phyloP scores from a whole-genome alignment of 64 coral and sea anemone species.

The Stichodactyla helianthus region DNA sequence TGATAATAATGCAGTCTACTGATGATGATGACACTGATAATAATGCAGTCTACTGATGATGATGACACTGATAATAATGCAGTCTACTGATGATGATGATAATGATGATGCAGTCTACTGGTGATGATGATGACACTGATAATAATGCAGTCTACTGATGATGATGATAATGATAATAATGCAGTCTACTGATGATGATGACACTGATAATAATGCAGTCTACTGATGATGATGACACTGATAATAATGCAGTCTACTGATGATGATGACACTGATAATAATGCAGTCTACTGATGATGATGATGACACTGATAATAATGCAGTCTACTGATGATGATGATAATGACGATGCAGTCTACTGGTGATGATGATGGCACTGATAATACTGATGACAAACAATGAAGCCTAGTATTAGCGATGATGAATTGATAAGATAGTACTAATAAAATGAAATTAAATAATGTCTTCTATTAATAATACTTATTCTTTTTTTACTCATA shows the following conservation, averaged over 20 bases:
- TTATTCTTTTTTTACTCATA: no score
- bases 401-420: not conserved
- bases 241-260: not conserved
- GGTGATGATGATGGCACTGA: not conserved
- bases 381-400: not conserved
- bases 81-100: not conserved
- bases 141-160: not conserved
- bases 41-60: not conserved
- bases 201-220: not conserved
- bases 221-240: not conserved
- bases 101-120: not conserved
- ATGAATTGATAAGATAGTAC: no score
- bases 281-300: not conserved
- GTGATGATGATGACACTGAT: not conserved
- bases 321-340: not conserved
- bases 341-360: not conserved
- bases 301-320: not conserved
- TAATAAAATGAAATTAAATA: not conserved
- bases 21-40: not conserved
- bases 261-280: not conserved
- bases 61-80: not conserved
- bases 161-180: not conserved
- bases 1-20: not conserved
- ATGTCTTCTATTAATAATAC: no score
- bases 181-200: slow-evolving; percentile 4